These are phyloP conservation scores for Eunapius fragilis DNA, from an alignment of 37 sponge, comb jelly and placozoan species.

Conservation along the genomic window DNA sequence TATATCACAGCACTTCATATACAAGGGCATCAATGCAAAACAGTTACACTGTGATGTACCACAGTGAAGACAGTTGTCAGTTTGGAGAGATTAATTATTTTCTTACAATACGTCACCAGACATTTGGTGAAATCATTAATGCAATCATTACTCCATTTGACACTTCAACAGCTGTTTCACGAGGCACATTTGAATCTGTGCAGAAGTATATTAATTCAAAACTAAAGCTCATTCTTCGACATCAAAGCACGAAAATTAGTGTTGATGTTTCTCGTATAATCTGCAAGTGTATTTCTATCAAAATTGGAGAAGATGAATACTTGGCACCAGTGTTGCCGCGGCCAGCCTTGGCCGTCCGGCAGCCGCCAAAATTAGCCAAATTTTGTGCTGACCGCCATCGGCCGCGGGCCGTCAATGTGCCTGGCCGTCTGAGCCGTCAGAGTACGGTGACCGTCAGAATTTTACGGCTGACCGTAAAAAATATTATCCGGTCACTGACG, in stretches of 20 bases:
- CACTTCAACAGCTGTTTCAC: background rate
- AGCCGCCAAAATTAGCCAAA: no score
- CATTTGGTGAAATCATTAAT: background rate
- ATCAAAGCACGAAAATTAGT: background rate
- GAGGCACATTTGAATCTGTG: background rate
- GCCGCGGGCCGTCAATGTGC: no score
- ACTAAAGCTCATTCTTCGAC: background rate
- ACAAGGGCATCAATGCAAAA: background rate
- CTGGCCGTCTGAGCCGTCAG: no score
- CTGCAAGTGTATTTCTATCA: background rate
- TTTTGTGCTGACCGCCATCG: no score
- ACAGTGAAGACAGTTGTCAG: background rate
- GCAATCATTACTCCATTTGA: background rate
- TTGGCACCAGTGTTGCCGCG: no score
- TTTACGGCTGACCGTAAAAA: no score
- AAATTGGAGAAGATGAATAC: background rate
- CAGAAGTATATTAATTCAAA: background rate
- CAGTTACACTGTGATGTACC: background rate
- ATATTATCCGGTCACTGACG: no score
- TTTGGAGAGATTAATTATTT: background rate
- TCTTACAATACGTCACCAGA: background rate
- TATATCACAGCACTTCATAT: background rate
- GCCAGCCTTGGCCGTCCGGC: no score
- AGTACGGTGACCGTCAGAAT: no score
- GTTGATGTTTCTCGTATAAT: background rate